Evolutionary conservation across 2,888 invertebrate species (phyloP), one percentile per base, ranked within the genome.

Genomic region (Trachelus stipa): DNA sequence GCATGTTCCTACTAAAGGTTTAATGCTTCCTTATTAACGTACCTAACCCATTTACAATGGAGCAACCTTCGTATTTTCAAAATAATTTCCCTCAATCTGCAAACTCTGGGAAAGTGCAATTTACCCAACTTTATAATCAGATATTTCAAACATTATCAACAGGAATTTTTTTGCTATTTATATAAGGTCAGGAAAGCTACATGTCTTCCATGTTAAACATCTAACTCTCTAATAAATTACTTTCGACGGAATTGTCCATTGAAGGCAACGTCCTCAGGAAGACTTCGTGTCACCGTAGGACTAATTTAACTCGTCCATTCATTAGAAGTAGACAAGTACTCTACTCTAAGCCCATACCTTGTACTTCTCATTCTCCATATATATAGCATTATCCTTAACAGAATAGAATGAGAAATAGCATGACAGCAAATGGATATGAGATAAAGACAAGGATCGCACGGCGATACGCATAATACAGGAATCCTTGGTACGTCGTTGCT

Each of bases 241-340:
- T 56, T 56, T 56, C 56, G 23, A 56, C 23, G 9, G 23, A 15
- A 15, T 9, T 23, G 23, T 23, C 23, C 56, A 56, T 56, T 56
- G 23, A 56, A 56, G 9, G 15, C 56, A 56, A 23, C 56, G 23
- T 56, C 56, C 9, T 23, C 9, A 23, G 56, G 56, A 9, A 56
- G 31, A 34, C 71, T 33, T 34, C 31, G 33, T 33, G 40, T 35
- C 12, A 3, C 77, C 73, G 73, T 73, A 40, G 15, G 34, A 37
- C 73, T 73, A 77, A 77, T 77, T 77, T 34, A 56, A 77, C 68
- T n/a, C 33, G 12, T 34, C 68, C 73, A 73, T 77, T 73, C 73
- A 73, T 73, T 56, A 68, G 34, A 30, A 23, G 34, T 23, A 23
- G n/a, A 68, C 69, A 33, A 34, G n/a, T 71, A 34, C 76, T 31